Base-by-base conservation (phyloP, 1,140 invertebrate species). In the Probaryconus sp. region DNA sequence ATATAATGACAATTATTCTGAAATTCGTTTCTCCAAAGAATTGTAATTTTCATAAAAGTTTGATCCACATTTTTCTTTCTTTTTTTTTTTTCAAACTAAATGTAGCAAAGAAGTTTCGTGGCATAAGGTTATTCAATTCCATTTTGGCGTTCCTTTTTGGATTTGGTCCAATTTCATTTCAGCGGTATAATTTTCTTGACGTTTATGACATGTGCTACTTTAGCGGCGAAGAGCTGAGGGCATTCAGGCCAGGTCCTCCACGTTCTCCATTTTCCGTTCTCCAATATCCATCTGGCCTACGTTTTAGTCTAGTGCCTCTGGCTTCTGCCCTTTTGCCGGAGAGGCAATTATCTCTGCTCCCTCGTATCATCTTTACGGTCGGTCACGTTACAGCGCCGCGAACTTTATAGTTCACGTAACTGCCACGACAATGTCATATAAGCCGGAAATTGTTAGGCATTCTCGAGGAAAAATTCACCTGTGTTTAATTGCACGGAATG, bases 331-430 rank as follows among this genome's bases (percentile, higher is more conserved):
- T 77, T 70, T 71, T 17, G 64, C 64, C 61, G 56, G 43, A 53
- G 68, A 72, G 43, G 77, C 72, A 81, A 81, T 81, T 81, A 81
- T 80, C 64, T 77, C 74, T 31, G 42, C 51, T 65, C 24, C 13
- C 42, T 70, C 47, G 72, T 72, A 76, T 78, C 72, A 79, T 78
- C 78, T 80, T 80, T 80, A 78, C 70, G 70, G 72, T 68, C 72
- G 71, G 76, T 77, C 72, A 74, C 65, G 65, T 76, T 75, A 73
- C 45, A 45, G 51, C 51, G 16, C 64, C 56, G 64, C 35, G 51
- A 69, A 75, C 60, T 69, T 75, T 75, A 69, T 74, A 64, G 42
- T 63, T 28, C 56, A 56, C 42, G 43, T 74, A 67, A 47, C 47
- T 50, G 43, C 42, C 47, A 64, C 55, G 61, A 33, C 17, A 18